Percentiles rank a stretch among this genome's conserved stretches.
Conservation (phyloP, 2,888 invertebrate genomes). For the Oeneis ivallda region DNA sequence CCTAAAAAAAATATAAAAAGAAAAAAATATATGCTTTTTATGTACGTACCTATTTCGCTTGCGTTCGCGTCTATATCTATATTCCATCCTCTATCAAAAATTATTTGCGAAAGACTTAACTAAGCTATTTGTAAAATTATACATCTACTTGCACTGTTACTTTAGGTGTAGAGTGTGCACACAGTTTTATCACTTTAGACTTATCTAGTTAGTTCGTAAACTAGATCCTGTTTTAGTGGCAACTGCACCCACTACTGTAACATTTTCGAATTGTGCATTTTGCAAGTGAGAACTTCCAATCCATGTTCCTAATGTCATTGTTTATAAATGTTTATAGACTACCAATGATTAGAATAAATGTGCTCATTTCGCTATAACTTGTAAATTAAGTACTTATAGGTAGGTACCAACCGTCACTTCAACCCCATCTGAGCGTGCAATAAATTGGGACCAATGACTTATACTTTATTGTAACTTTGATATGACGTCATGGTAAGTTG, state of each 20-base stretch:
- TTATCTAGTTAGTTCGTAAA: too few relatives aligned
- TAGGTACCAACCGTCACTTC: background rate
- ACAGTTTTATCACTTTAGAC: too few relatives aligned
- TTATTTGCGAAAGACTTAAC: background rate
- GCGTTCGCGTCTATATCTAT: background rate
- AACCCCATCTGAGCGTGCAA: conserved; percentile 48
- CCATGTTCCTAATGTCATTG: background rate
- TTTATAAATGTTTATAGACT: background rate
- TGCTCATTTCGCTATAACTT: conserved; percentile 4
- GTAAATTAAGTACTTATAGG: conserved; percentile 4
- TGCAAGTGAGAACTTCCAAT: background rate
- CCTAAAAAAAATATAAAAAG: conserved; percentile 2
- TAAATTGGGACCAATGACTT: conserved; percentile 67
- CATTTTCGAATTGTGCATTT: background rate
- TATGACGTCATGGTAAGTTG: conserved; percentile 29
- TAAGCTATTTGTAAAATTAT: background rate
- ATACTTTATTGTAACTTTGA: conserved; percentile 34
- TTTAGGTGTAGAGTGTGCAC: background rate
- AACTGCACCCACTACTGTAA: background rate
- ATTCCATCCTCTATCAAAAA: background rate
- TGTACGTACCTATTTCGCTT: background rate
- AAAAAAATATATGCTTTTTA: background rate
- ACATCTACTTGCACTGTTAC: background rate
- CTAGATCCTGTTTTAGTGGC: background rate
- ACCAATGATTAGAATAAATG: conserved; percentile 9